Evolutionary conservation across 1,140 invertebrate species (phyloP).

Genomic region (Drosophila carrolli): DNA sequence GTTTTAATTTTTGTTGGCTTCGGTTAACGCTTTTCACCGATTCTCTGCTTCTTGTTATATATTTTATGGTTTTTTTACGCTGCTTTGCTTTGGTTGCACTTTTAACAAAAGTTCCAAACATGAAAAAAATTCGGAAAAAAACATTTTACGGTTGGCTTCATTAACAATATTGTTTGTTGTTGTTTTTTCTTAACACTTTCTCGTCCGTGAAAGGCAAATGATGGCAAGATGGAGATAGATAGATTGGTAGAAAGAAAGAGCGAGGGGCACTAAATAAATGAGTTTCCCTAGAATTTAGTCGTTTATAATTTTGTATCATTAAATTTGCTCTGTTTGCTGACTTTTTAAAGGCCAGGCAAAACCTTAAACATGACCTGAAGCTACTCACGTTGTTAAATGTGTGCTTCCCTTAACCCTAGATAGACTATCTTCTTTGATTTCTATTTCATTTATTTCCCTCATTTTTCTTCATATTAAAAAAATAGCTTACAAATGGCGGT

Average conservation of each 20-base stretch:
- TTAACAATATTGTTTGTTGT: slow-evolving; percentile 32
- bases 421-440: too few relatives aligned
- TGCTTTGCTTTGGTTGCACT: slow-evolving; percentile 18
- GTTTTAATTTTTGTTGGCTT: slow-evolving; percentile 26
- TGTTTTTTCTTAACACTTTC: slow-evolving; percentile 39
- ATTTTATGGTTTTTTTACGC: slow-evolving; percentile 27
- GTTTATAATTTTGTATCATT: neutral
- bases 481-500: too few relatives aligned
- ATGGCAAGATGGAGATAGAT: neutral
- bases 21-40: slow-evolving; percentile 33
- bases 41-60: slow-evolving; percentile 10
- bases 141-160: slow-evolving; percentile 44
- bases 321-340: too few relatives aligned
- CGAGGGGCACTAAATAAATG: neutral
- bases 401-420: too few relatives aligned
- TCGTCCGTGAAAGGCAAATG: slow-evolving; percentile 7
- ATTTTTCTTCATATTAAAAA: too few relatives aligned
- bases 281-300: neutral
- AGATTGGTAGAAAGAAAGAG: neutral
- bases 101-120: slow-evolving; percentile 22
- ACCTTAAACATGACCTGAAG: too few relatives aligned
- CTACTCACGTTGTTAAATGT: too few relatives aligned
- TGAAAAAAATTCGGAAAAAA: slow-evolving; percentile 29
- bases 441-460: too few relatives aligned
- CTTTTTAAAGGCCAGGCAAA: too few relatives aligned